Evolutionary conservation across 2,797 vertebrate genomes (phyloP).

Genomic region (Bucorvus abyssinicus): DNA sequence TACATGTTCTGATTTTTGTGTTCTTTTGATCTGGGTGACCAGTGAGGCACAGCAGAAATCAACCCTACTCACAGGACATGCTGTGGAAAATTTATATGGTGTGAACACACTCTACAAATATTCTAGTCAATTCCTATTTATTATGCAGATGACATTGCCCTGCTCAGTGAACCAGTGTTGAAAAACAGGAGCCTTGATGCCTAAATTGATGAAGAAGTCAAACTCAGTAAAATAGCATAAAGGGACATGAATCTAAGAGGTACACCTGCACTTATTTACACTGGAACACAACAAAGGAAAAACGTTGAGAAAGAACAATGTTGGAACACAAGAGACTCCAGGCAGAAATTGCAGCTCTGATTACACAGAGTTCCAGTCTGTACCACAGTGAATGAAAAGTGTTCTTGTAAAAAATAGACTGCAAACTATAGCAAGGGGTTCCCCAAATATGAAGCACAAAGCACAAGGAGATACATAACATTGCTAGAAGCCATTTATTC

Average conservation of each 20-base stretch:
- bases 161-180: neutral
- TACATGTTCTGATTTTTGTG: neutral
- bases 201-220: neutral
- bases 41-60: neutral
- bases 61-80: neutral
- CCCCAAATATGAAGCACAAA: neutral
- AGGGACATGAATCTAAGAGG: neutral
- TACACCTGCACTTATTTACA: neutral
- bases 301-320: neutral
- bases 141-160: neutral
- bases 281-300: neutral
- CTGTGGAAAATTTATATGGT: neutral
- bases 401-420: neutral
- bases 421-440: neutral
- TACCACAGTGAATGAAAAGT: neutral
- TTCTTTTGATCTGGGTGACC: neutral
- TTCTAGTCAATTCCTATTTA: neutral
- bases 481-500: neutral
- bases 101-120: neutral
- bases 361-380: neutral
- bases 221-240: neutral
- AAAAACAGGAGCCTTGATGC: neutral
- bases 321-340: neutral
- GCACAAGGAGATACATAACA: neutral
- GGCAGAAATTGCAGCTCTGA: neutral